phyloP scores from a whole-genome alignment of 1,140 invertebrate genomes.

The Parapsyche elsis region DNA sequence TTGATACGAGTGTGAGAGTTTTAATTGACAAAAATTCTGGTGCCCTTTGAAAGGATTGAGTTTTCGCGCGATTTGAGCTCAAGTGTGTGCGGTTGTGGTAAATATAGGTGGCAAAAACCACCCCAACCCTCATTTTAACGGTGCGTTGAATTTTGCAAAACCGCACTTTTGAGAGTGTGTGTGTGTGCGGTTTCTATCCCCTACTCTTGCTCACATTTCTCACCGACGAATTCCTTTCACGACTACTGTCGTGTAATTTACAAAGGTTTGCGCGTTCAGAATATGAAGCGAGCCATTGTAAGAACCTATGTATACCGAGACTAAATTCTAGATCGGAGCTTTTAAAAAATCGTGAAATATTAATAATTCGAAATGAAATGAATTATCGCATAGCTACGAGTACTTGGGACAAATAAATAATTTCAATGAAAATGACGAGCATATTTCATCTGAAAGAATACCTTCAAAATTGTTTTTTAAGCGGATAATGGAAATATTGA shows the following conservation, averaged over 20 bases:
- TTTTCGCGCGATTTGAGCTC: too few relatives aligned
- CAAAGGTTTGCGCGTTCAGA: conserved; percentile 19
- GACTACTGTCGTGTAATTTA: conserved; percentile 12
- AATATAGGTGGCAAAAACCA: not conserved
- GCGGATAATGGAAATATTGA: too few relatives aligned
- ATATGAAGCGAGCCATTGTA: conserved; percentile 18
- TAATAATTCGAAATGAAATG: too few relatives aligned
- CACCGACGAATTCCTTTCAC: conserved; percentile 6
- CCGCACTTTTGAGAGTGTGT: not conserved
- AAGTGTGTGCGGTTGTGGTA: not conserved
- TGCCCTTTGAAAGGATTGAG: too few relatives aligned
- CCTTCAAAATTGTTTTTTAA: too few relatives aligned
- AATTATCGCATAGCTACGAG: too few relatives aligned
- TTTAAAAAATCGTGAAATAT: too few relatives aligned
- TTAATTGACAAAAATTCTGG: too few relatives aligned
- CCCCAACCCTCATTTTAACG: not conserved
- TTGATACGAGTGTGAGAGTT: too few relatives aligned
- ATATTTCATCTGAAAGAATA: too few relatives aligned
- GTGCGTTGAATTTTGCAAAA: conserved; percentile 23
- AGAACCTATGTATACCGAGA: not conserved
- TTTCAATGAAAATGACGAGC: too few relatives aligned
- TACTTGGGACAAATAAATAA: too few relatives aligned
- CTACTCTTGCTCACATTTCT: not conserved
- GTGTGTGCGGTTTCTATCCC: not conserved
- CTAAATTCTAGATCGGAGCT: not conserved